Evolutionary conservation across 2,113 vertebrate genomes (phyloP), one percentile per base, ranked within the genome.

Genomic region (Nymphicus hollandicus): DNA sequence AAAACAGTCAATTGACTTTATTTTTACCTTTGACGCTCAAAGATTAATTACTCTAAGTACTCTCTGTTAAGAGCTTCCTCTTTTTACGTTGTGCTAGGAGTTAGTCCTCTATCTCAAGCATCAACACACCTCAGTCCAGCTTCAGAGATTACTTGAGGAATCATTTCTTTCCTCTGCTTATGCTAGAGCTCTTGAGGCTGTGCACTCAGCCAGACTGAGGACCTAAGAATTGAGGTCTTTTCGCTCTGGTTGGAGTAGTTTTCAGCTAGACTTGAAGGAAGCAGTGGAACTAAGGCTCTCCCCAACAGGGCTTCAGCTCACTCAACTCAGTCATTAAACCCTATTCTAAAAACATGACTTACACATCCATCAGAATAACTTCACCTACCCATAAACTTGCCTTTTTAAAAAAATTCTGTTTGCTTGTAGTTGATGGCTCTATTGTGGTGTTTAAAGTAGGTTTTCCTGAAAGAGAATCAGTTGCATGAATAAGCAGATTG

Each of bases 171-270:
- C 49, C 35, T 60, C 33, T 65, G 39, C 39, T 88, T 6, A 1
- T 31, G 28, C 24, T 80, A 0, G 1, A 84, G n/a, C 64, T 78
- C 14, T 58, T 6, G 18, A 69, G 68, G 29, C 39, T 68, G 37
- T 35, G 29, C 4, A 0, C 33, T 88, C 14, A 29, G 55, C 47
- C 43, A 13, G 1, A 1, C 5, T n/a, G 33, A 6, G 47, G 47
- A 69, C 9, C 66, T 31, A 35, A 69, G 69, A 28, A n/a, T n/a
- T 87, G 78, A 81, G 47, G 7, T 29, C 19, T 68, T 68, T 52
- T 37, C 17, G 28, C 35, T 22, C 18, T 63, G 43, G 8, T 69
- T 56, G 27, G 60, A 27, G 35, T 79, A 41, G 8, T 66, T 93
- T 92, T 78, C 61, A 79, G 60, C 29, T 33, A 11, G 23, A 22